These are phyloP conservation scores for Harpagus bidentatus DNA, from an alignment of 2,113 vertebrate species.

Conservation along the genomic window DNA sequence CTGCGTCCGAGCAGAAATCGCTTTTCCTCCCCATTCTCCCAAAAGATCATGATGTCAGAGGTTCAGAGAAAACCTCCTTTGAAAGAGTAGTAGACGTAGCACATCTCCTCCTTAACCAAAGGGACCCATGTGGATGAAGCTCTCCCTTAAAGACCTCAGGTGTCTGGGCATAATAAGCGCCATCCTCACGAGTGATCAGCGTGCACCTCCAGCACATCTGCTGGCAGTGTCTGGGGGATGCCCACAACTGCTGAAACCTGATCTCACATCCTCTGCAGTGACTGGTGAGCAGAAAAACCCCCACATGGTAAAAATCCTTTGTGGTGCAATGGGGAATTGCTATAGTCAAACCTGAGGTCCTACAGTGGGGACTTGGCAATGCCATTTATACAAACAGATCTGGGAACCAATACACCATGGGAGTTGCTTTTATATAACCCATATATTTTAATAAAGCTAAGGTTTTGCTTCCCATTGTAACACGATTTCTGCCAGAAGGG, in stretches of 20 bases:
- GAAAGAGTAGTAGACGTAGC: background rate
- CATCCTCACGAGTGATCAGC: rapidly evolving
- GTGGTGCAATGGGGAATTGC: background rate
- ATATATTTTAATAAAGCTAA: background rate
- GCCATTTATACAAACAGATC: background rate
- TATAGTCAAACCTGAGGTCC: background rate
- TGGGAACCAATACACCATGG: background rate
- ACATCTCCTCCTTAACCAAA: background rate
- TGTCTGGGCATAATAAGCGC: rapidly evolving
- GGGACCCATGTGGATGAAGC: background rate
- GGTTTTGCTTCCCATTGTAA: background rate
- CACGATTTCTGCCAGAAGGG: background rate
- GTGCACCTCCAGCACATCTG: rapidly evolving
- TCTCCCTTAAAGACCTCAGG: background rate
- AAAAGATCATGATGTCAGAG: background rate
- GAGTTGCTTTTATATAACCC: background rate
- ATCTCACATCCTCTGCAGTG: background rate
- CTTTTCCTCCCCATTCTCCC: background rate
- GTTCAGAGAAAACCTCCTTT: background rate
- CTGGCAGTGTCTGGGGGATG: background rate
- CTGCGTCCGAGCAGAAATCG: background rate
- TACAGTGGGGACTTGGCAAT: background rate
- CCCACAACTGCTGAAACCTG: background rate
- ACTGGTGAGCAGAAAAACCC: background rate
- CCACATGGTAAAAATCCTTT: background rate